A percentile compares a stretch with the other conserved stretches of the same genome.
These are phyloP conservation scores for Sinosuthora webbiana DNA, from an alignment of 2,113 vertebrate species.

Conservation along the genomic window DNA sequence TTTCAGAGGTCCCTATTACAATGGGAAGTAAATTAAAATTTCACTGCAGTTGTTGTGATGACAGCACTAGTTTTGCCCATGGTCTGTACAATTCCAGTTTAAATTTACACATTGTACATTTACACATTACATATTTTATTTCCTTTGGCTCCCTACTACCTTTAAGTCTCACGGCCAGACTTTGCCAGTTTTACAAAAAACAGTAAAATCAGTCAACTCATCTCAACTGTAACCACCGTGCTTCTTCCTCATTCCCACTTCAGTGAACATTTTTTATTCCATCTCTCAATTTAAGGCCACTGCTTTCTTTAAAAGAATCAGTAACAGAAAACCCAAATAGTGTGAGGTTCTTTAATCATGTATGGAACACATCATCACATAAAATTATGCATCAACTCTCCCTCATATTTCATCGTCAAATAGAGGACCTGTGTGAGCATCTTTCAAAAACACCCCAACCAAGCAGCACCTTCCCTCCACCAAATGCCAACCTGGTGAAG, in stretches of 20 bases:
- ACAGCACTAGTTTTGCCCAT: background rate
- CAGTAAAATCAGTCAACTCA: background rate
- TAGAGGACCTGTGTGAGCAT: rapidly evolving
- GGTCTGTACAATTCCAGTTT: background rate
- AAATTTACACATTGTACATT: background rate
- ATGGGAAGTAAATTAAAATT: background rate
- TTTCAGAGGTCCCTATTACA: background rate
- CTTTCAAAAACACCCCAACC: background rate
- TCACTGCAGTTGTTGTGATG: background rate
- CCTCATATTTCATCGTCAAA: background rate
- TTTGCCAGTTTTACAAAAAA: background rate
- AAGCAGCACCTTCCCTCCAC: background rate
- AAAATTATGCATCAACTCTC: background rate
- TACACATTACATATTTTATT: background rate
- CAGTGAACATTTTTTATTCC: background rate
- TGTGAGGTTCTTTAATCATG: background rate
- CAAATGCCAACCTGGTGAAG: background rate
- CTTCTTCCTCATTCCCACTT: background rate
- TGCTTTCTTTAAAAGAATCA: background rate
- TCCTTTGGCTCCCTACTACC: background rate
- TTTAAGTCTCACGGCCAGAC: background rate
- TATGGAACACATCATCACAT: background rate
- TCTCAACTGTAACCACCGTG: background rate
- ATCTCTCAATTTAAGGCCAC: background rate
- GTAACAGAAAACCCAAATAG: background rate